These are phyloP conservation scores for Pelochelys cantorii DNA, from an alignment of 2,797 vertebrate genomes.

Conservation along the genomic window DNA sequence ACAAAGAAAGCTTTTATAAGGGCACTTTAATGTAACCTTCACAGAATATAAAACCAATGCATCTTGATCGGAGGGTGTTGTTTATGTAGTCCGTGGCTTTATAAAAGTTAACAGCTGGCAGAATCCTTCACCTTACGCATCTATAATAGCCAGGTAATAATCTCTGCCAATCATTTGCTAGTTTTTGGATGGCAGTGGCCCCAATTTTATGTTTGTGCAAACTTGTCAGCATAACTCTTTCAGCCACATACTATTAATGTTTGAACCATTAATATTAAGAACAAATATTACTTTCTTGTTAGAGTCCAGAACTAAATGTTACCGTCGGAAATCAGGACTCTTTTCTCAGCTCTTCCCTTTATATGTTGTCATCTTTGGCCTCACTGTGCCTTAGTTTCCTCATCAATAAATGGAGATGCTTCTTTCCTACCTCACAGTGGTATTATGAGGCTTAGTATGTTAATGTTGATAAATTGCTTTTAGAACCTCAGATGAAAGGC, in stretches of 20 bases:
- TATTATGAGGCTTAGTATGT: neutral
- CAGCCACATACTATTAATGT: neutral
- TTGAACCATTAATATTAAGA: neutral
- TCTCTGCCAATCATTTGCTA: conserved; percentile 31
- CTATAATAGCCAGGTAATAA: conserved; percentile 9
- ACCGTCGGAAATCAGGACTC: neutral
- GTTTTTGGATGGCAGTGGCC: conserved; percentile 16
- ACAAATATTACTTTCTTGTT: neutral
- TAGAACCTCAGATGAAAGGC: neutral
- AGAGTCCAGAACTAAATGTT: neutral
- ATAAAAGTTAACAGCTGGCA: neutral
- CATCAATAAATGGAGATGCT: rapidly evolving
- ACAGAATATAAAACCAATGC: neutral
- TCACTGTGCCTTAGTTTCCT: neutral
- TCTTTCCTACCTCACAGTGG: neutral
- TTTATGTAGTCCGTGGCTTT: conserved; percentile 21
- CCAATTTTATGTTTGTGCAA: neutral
- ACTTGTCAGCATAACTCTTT: neutral
- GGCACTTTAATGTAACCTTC: conserved; percentile 6
- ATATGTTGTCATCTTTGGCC: neutral
- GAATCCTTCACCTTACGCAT: conserved; percentile 51
- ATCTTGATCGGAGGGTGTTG: neutral
- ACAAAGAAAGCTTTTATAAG: conserved; percentile 40
- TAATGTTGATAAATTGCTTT: neutral
- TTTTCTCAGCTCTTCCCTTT: neutral